Base-by-base conservation (phyloP, 2,888 invertebrate species). In the Tetragonisca angustula region DNA sequence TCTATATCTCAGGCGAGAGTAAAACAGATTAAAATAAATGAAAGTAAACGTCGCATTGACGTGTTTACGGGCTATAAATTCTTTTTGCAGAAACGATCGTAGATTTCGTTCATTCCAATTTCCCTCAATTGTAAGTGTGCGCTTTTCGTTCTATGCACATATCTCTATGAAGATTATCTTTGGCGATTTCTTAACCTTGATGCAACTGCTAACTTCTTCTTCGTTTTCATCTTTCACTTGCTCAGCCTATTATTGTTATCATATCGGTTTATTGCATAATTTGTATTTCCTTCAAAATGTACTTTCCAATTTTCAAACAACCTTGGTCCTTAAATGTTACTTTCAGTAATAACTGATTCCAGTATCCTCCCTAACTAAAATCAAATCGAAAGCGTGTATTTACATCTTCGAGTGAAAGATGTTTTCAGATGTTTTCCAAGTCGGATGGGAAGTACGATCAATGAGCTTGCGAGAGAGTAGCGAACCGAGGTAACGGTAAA, bases 401-500 rank as follows among this genome's bases (percentile, higher is more conserved):
- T 59, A 59, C 24, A 24, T 59, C 2, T 2, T 5, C 15, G 5
- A n/a, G 13, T 59, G 43, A 43, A 43, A 43, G 43, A 43, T 11
- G 43, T 43, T n/a, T 56, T 5, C n/a, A n/a, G 5, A 56, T 17
- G 6, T 61, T 61, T 24, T 24, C 56, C 21, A 43, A 75, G 15
- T 6, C 19, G 4, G 4, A 50, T 27, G 50, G 21, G 21, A 17
- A 9, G 70, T 36, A 2, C 15, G n/a, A 61, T 27, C 15, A 24
- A 49, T 6, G 32, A n/a, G 49, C 11, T 49, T 13, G 43, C 6
- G 6, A 52, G 19, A 62, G 24, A 49, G 69, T 43, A 43, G 61
- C 52, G 36, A 65, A n/a, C 17, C 43, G 50, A 65, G 77, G 21
- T 67, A 67, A 72, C 50, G 59, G 64, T 62, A 65, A 27, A 43